Evolutionary conservation across 1,140 invertebrate species (phyloP).

Genomic region (Temnothorax curvispinosus): DNA sequence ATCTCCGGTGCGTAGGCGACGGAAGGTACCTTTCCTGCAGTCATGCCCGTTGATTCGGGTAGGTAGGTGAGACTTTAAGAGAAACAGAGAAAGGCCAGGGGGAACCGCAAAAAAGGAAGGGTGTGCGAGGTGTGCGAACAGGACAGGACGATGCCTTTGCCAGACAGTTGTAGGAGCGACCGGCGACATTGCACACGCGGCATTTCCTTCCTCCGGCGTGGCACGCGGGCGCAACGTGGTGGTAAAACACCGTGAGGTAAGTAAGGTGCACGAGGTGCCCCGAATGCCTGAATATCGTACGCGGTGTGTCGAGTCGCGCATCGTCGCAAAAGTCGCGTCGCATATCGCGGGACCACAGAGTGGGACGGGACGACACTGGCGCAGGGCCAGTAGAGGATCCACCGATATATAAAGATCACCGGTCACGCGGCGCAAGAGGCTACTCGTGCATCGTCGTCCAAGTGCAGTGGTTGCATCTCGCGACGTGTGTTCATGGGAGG

Average conservation of each 20-base stretch:
- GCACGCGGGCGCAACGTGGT: neutral
- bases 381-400: slow-evolving; percentile 72
- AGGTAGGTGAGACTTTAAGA: neutral
- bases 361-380: slow-evolving; percentile 67
- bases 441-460: slow-evolving; percentile 71
- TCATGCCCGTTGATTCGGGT: neutral
- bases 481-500: slow-evolving; percentile 25
- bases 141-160: slow-evolving; percentile 57
- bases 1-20: neutral
- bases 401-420: slow-evolving; percentile 74
- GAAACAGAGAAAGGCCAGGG: neutral
- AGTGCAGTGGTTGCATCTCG: slow-evolving; percentile 67
- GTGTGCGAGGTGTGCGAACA: slow-evolving; percentile 60
- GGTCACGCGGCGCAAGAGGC: slow-evolving; percentile 54
- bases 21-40: neutral
- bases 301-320: slow-evolving; percentile 31
- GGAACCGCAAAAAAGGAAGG: slow-evolving; percentile 55
- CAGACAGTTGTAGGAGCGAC: slow-evolving; percentile 58
- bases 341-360: slow-evolving; percentile 56
- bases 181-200: slow-evolving; percentile 63
- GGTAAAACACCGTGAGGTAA: neutral
- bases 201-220: neutral
- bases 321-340: slow-evolving; percentile 33
- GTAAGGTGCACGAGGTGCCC: neutral
- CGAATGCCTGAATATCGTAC: slow-evolving; percentile 1